Base-by-base conservation (phyloP, 2,888 invertebrate species). In the Cheilosia grossa region DNA sequence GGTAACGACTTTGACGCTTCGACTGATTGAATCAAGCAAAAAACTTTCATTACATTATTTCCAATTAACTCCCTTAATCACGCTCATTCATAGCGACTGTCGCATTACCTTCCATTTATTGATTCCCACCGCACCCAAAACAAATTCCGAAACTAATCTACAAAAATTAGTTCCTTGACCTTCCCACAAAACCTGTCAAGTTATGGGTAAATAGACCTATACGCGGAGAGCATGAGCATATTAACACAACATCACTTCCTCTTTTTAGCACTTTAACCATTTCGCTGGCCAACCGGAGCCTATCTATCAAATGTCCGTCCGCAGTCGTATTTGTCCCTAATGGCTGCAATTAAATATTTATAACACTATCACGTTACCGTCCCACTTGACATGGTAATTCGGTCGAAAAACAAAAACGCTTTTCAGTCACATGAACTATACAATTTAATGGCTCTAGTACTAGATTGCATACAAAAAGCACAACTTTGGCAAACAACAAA, bases 371-470 rank as follows among this genome's bases (percentile, higher is more conserved):
- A 61, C 75, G 67, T 33, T 47, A 9, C 5, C 17, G 54, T 9
- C 54, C 17, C 42, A 56, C 21, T 69, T 33, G 19, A 21, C 47
- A 13, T 54, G 13, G 40, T 53, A 56, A 54, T 69, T 56, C 27
- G 9, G 13, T 56, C 4, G 5, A 61, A 17, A 49, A 47, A 37
- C 15, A 40, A 72, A 7, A 13, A 21, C 42, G 13, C 42, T 54
- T 33, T 58, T 78, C 54, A 61, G 67, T 78, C 69, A 78, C 69
- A 78, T 70, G 69, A 69, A 78, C 61, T 47, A 44, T 7, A 44
- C 42, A 33, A 37, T 77, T 77, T 77, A 61, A 77, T 61, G 49
- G 54, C 27, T 61, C 54, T 61, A 53, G 54, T 47, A 66, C 58
- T 54, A 6, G 77, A 37, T 77, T 77, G 61, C 42, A 67, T 66